A percentile compares a stretch with the other conserved stretches of the same genome.
phyloP scores from a whole-genome alignment of 2,797 vertebrate species.

The Squalus acanthias region DNA sequence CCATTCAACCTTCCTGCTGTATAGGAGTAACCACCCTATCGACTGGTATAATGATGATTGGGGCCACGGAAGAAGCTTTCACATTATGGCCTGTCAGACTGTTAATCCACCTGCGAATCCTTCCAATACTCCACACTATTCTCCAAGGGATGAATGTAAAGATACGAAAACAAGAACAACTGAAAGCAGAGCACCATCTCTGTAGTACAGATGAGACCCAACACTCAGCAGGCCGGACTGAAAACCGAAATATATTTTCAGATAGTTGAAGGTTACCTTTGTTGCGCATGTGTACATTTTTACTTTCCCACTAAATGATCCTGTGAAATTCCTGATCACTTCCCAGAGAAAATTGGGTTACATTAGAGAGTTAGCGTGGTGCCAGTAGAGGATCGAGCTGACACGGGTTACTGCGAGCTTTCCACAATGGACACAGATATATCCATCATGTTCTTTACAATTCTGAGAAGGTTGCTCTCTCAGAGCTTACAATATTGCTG shows the following conservation, averaged over 20 bases:
- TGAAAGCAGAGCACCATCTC: not conserved
- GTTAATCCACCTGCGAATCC: not conserved
- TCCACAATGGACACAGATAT: not conserved
- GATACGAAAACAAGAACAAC: not conserved
- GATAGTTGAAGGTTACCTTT: not conserved
- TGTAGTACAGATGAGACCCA: not conserved
- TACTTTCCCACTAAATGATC: not conserved
- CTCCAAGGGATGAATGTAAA: not conserved
- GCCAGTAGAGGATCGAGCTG: not conserved
- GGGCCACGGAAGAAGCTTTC: not conserved
- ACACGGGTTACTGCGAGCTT: not conserved
- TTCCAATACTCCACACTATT: not conserved
- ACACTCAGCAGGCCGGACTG: not conserved
- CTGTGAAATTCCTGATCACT: not conserved
- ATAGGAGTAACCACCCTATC: not conserved
- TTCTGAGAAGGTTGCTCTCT: not conserved
- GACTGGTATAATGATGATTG: not conserved
- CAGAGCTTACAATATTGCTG: not conserved
- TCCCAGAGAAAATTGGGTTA: not conserved
- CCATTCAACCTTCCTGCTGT: not conserved
- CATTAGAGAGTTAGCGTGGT: not conserved
- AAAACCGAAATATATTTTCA: not conserved
- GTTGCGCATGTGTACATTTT: not conserved
- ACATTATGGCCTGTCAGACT: not conserved
- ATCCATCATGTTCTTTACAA: not conserved